Conservation (phyloP, 1,140 invertebrate genomes). For the Pararge aegeria region DNA sequence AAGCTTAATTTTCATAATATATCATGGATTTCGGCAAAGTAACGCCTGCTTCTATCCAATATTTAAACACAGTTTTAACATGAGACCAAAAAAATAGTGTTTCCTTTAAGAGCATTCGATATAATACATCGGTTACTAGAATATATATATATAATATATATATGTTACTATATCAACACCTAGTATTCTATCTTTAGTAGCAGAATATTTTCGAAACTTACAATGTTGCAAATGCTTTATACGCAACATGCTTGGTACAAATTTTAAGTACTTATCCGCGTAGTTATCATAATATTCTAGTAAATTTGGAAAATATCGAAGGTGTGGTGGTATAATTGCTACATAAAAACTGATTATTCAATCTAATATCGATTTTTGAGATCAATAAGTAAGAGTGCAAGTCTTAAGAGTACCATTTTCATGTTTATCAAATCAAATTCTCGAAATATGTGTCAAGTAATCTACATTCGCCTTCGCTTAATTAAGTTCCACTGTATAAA, state of each 20-base stretch:
- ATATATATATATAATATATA: too few relatives aligned
- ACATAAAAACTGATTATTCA: slow-evolving; percentile 3
- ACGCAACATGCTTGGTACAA: slow-evolving; percentile 1
- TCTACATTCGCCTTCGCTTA: too few relatives aligned
- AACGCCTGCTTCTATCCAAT: too few relatives aligned
- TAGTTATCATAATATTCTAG: slow-evolving; percentile 18
- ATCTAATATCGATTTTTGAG: not conserved
- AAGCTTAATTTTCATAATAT: too few relatives aligned
- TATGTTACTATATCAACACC: too few relatives aligned
- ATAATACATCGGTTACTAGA: too few relatives aligned
- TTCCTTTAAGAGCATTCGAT: too few relatives aligned
- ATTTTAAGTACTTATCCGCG: not conserved
- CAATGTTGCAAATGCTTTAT: slow-evolving; percentile 14
- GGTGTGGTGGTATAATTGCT: slow-evolving; percentile 5
- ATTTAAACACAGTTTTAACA: too few relatives aligned
- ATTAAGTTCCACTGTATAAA: too few relatives aligned
- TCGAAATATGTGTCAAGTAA: too few relatives aligned
- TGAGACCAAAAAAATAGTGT: too few relatives aligned
- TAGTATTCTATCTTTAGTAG: slow-evolving; percentile 17
- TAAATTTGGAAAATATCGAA: slow-evolving; percentile 13
- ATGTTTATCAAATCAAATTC: not conserved
- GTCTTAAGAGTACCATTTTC: not conserved
- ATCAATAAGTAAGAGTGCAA: not conserved
- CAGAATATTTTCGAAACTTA: not conserved
- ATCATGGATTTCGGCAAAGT: too few relatives aligned